Conservation (phyloP, 2,113 vertebrate species). For the Chaetodon trifascialis region DNA sequence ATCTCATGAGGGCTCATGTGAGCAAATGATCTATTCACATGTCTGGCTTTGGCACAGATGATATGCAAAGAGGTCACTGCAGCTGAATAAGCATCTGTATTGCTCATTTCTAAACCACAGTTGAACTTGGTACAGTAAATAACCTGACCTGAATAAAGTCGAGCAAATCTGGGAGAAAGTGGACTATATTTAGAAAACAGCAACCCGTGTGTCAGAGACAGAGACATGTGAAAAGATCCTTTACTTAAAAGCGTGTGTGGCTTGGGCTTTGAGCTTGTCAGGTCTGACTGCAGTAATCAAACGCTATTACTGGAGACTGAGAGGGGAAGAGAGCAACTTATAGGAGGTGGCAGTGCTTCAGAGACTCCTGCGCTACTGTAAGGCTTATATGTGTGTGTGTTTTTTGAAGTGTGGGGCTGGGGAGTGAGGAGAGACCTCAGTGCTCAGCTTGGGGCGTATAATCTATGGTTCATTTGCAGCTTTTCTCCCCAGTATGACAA, state of each 20-base stretch:
- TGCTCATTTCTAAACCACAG: slow-evolving; percentile 65
- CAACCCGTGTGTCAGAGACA: slow-evolving; percentile 61
- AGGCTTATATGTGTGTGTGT: slow-evolving; percentile 57
- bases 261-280: slow-evolving; percentile 72
- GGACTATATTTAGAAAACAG: slow-evolving; percentile 75
- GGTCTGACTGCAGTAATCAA: slow-evolving; percentile 81
- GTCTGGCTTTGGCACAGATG: slow-evolving; percentile 50
- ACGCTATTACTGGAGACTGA: slow-evolving; percentile 73
- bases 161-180: slow-evolving; percentile 72
- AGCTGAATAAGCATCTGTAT: slow-evolving; percentile 69
- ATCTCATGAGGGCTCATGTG: slow-evolving; percentile 21
- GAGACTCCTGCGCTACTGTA: slow-evolving; percentile 61
- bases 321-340: slow-evolving; percentile 65
- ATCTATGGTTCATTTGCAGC: slow-evolving; percentile 86
- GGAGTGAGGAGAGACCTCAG: slow-evolving; percentile 76
- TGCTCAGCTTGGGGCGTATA: slow-evolving; percentile 81
- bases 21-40: slow-evolving; percentile 45
- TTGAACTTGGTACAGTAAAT: slow-evolving; percentile 80
- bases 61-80: slow-evolving; percentile 67
- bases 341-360: slow-evolving; percentile 71
- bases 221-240: slow-evolving; percentile 73
- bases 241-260: slow-evolving; percentile 67
- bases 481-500: slow-evolving; percentile 83
- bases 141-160: slow-evolving; percentile 80
- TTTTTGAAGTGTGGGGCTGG: slow-evolving; percentile 59